phyloP scores from a whole-genome alignment of 2,888 invertebrate genomes.

The Oxycera nigricornis region DNA sequence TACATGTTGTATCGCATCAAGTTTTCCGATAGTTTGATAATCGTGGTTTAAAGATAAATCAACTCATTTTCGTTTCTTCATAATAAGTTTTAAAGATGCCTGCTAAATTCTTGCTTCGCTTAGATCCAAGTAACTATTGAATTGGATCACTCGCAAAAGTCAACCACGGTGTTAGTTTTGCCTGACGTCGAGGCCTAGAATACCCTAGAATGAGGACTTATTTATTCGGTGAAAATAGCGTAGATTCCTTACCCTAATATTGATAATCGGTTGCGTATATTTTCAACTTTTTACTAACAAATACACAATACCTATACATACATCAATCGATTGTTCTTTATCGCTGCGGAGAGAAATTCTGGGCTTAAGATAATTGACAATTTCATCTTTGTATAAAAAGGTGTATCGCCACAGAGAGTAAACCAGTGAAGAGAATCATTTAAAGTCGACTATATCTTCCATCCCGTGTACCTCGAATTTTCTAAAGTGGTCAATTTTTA shows the following conservation, averaged over 20 bases:
- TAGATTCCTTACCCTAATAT: background rate
- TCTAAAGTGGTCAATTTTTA: background rate
- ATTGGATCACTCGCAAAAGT: background rate
- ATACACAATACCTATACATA: background rate
- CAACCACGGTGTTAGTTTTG: background rate
- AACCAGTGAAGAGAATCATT: background rate
- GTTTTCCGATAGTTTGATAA: background rate
- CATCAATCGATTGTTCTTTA: conserved; percentile 25
- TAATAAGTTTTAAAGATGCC: background rate
- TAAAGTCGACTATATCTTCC: background rate
- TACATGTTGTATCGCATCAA: background rate
- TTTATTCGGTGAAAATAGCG: background rate
- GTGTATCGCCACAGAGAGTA: background rate
- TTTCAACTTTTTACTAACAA: background rate
- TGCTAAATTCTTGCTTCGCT: background rate
- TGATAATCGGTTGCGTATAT: background rate
- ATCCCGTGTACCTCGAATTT: background rate
- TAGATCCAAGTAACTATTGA: background rate
- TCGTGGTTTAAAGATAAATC: background rate
- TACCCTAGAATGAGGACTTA: background rate
- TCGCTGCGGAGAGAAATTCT: conserved; percentile 21
- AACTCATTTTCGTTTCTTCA: background rate
- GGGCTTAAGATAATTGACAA: conserved; percentile 36
- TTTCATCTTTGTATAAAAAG: conserved; percentile 34
- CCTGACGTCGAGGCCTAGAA: background rate